phyloP scores from a whole-genome alignment of 2,888 invertebrate genomes.

The Andrena praecox region DNA sequence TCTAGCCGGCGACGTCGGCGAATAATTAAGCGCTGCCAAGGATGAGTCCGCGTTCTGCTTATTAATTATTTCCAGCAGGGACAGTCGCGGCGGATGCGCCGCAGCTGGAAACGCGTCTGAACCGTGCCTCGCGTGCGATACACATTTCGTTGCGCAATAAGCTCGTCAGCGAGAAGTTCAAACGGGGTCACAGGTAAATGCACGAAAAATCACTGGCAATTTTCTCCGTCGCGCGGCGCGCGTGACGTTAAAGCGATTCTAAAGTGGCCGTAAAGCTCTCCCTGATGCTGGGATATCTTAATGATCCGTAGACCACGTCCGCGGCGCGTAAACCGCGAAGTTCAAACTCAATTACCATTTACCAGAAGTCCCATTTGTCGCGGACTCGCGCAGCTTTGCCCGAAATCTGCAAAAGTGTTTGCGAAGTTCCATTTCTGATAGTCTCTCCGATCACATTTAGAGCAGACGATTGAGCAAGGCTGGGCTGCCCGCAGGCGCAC shows the following conservation, averaged over 20 bases:
- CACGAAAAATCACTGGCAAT: constrained; percentile 28
- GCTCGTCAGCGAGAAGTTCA: constrained; percentile 59
- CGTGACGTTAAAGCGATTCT: neutral
- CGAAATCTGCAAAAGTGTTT: too few relatives aligned
- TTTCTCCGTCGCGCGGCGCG: neutral
- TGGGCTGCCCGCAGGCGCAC: constrained; percentile 28
- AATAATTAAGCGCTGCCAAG: constrained; percentile 71
- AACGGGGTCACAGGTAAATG: constrained; percentile 52
- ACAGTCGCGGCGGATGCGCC: constrained; percentile 24
- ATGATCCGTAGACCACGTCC: too few relatives aligned
- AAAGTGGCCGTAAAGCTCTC: too few relatives aligned
- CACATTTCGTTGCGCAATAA: constrained; percentile 59
- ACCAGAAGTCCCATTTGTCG: too few relatives aligned
- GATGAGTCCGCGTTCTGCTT: constrained; percentile 63
- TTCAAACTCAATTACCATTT: too few relatives aligned
- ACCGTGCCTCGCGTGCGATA: constrained; percentile 55
- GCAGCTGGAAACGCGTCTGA: constrained; percentile 30
- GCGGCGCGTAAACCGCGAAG: too few relatives aligned
- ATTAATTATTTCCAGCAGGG: constrained; percentile 74
- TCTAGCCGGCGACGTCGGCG: constrained; percentile 23
- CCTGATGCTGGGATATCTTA: too few relatives aligned
- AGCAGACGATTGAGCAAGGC: constrained; percentile 40
- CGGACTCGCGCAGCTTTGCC: too few relatives aligned
- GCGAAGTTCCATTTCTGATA: neutral
- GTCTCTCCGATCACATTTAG: constrained; percentile 9